These are phyloP conservation scores for Gadopsis bispinosus DNA, from an alignment of 2,797 vertebrate genomes.

Conservation along the genomic window DNA sequence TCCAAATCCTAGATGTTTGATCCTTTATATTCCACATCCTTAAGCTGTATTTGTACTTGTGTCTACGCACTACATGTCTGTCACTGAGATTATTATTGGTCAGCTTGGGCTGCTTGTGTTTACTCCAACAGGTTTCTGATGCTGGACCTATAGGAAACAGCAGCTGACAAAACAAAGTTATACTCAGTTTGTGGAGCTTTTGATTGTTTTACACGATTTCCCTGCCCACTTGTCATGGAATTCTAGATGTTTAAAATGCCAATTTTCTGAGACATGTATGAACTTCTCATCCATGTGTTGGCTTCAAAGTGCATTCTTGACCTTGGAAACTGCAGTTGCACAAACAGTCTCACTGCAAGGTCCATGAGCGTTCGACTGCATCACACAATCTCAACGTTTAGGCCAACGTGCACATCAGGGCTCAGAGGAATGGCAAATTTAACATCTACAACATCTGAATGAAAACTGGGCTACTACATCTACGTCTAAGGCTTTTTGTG, in stretches of 20 bases:
- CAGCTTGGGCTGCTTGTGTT: neutral
- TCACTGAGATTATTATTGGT: neutral
- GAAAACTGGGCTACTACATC: neutral
- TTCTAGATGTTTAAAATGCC: neutral
- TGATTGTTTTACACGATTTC: neutral
- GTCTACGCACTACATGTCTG: neutral
- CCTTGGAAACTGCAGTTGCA: neutral
- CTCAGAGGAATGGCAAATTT: neutral
- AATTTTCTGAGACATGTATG: neutral
- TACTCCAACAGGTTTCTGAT: no score
- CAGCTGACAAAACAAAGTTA: neutral
- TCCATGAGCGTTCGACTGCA: neutral
- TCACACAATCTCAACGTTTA: neutral
- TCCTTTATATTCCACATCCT: slow-evolving; percentile 1
- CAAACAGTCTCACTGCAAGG: neutral
- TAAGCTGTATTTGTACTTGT: slow-evolving; percentile 13
- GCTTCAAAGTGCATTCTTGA: neutral
- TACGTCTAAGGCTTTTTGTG: neutral
- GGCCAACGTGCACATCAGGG: neutral
- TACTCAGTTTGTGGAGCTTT: neutral
- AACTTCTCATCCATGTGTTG: neutral
- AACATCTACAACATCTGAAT: no score
- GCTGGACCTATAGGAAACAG: no score
- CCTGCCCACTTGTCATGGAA: neutral
- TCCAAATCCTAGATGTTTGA: slow-evolving; percentile 30